Conservation (phyloP, 1,140 invertebrate genomes). For the Pantala flavescens region DNA sequence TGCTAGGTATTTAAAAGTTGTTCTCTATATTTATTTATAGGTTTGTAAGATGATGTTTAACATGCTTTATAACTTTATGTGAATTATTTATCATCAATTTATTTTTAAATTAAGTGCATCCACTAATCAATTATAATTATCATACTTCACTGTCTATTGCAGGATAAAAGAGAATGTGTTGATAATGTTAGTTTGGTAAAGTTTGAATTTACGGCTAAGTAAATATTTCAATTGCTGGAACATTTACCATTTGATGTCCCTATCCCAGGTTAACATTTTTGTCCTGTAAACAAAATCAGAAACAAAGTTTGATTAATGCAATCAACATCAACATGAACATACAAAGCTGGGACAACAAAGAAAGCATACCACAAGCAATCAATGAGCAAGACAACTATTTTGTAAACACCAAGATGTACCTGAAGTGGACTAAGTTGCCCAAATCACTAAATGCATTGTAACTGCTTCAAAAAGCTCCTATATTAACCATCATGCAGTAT, state of each 20-base stretch:
- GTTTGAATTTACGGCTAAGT: background rate
- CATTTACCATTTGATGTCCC: constrained; percentile 9
- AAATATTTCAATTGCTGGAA: background rate
- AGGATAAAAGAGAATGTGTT: background rate
- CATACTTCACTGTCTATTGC: no score
- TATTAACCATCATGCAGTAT: background rate
- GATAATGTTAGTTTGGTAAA: background rate
- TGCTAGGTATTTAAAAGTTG: no score
- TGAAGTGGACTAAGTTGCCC: background rate
- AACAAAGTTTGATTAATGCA: background rate
- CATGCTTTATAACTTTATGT: no score
- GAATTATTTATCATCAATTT: no score
- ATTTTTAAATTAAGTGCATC: no score
- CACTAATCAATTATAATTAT: no score
- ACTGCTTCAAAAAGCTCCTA: background rate
- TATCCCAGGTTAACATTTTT: constrained; percentile 10
- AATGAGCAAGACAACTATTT: background rate
- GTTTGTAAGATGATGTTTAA: no score
- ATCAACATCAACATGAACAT: background rate
- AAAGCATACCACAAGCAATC: background rate
- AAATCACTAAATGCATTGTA: background rate
- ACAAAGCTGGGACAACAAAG: background rate
- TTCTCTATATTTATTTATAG: no score
- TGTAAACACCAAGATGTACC: background rate
- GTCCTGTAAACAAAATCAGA: constrained; percentile 2